Conservation (phyloP, 2,113 vertebrate species). For the Lasiurus cinereus region DNA sequence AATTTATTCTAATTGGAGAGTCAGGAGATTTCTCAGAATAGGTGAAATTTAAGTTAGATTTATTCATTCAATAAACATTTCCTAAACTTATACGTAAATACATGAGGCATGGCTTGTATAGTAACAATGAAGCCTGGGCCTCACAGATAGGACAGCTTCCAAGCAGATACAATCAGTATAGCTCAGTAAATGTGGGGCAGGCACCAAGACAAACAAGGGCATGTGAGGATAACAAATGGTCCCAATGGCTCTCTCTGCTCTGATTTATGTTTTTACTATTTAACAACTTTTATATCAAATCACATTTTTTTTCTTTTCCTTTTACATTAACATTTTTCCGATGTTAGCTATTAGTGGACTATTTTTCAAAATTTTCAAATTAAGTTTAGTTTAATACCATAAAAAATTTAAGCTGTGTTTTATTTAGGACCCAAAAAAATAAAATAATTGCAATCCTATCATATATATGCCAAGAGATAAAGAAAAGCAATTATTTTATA, state of each 20-base stretch:
- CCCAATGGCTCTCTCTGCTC: background rate
- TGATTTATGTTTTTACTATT: background rate
- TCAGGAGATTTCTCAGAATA: background rate
- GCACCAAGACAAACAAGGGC: background rate
- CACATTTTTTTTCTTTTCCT: background rate
- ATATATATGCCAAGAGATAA: background rate
- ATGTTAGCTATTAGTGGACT: background rate
- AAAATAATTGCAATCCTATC: background rate
- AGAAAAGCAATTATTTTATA: slow-evolving; percentile 21
- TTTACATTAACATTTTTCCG: background rate
- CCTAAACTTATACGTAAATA: background rate
- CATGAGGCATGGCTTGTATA: background rate
- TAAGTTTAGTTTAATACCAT: background rate
- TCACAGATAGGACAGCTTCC: background rate
- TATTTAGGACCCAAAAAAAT: background rate
- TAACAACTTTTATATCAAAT: background rate
- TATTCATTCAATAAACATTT: slow-evolving; percentile 21
- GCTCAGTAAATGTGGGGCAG: background rate
- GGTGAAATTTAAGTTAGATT: background rate
- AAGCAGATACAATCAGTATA: background rate
- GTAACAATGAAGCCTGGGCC: background rate
- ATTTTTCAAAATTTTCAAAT: slow-evolving; percentile 34
- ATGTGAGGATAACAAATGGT: fast-evolving
- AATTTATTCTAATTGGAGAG: slow-evolving; percentile 42
- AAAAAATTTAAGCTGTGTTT: slow-evolving; percentile 33